Base-by-base conservation (phyloP, 2,113 vertebrate species). In the Sigmodon hispidus region DNA sequence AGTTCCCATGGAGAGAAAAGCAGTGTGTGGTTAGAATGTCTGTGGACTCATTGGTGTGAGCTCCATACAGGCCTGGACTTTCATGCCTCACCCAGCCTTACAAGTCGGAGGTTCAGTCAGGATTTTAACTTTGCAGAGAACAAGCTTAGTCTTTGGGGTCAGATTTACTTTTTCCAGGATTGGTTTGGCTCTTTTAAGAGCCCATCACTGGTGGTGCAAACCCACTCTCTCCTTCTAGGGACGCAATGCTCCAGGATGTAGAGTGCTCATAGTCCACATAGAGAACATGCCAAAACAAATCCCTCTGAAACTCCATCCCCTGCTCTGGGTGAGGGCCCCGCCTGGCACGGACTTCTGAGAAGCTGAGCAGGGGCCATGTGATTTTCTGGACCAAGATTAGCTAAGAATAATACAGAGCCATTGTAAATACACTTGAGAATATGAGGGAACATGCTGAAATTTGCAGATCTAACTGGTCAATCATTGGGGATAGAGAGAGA, bases 341-440 rank as follows among this genome's bases (percentile, higher is more conserved):
- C 59, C 93, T 87, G 72, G 87, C 73, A 96, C 85, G 19, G 69
- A 95, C 79, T 92, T 95, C 93, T 72, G n/a, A 57, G 65, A 92
- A 89, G 29, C 11, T 19, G 45, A 61, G 72, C 31, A 72, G 81
- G n/a, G 55, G 31, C 9, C 88, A 15, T 73, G 70, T 90, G 80
- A 55, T 67, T 92, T 84, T 87, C 87, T 92, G 34, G 80, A 90
- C 40, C 21, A 40, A 70, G 63, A 87, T 90, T 63, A 95, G 69
- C 63, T 92, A 84, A 94, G 81, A 77, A 84, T 55, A 96, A 93
- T 45, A 84, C 52, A 93, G n/a, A 91, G 59, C 61, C 50, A 90
- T 72, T 83, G 90, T 92, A 94, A 90, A 84, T 48, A 87, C 45
- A 77, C 36, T 19, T 59, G 45, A 55, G 21, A 16, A 72, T 48